Base-by-base conservation (phyloP, 2,113 vertebrate species). In the Heterotis niloticus region DNA sequence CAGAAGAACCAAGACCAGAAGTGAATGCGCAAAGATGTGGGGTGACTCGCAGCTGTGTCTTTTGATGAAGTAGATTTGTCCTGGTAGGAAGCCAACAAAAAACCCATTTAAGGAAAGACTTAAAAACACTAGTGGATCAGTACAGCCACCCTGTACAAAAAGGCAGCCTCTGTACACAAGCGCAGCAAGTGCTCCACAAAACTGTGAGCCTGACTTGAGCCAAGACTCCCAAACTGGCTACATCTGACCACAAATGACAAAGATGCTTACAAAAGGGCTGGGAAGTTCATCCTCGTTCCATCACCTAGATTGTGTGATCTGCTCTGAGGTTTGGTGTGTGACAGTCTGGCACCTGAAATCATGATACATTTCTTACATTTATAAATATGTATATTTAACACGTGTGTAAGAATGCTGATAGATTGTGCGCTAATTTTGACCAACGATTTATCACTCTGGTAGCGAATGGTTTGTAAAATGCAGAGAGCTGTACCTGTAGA, bases 331-430 rank as follows among this genome's bases (percentile, higher is more conserved):
- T 44, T 44, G 34, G 34, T 7, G 7, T 44, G 34, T 44, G 7
- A 44, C 34, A 44, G 34, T 44, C 34, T 44, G 34, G 34, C 34
- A 44, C 34, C 34, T 44, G 34, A 17, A 59, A 59, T 59, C 18
- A 62, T 11, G 13, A 62, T 20, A 11, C 18, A 62, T 62, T 17
- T 62, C 10, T 29, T 68, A 72, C 10, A 51, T 54, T 72, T 72
- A 72, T 72, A 54, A 72, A 54, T 54, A 72, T 54, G 70, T 72
- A 72, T 24, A 72, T 54, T 54, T 72, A 10, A 72, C 16, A 12
- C 4, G 54, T 20, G 23, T 70, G 67, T 70, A 34, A 70, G 18
- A 24, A 4, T n/a, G 13, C 11, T 54, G 9, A 72, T 72, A 56
- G 51, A 72, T 72, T 14, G 20, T 20, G 52, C 23, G 12, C 5